A percentile compares a stretch with the other conserved stretches of the same genome.
Conservation (phyloP, 1,140 invertebrate genomes). For the Saccostrea cuccullata region DNA sequence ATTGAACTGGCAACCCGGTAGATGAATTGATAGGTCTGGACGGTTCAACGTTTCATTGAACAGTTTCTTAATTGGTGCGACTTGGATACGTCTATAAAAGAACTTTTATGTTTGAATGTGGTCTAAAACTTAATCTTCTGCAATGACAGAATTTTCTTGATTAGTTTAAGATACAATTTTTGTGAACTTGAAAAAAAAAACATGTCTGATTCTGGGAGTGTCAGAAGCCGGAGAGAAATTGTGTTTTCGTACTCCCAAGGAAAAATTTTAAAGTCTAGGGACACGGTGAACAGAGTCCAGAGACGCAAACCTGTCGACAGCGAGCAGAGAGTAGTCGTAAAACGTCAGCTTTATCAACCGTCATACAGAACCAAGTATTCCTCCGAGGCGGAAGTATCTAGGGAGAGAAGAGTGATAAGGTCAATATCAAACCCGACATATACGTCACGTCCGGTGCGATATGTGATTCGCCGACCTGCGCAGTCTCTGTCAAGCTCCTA, state of each 20-base stretch:
- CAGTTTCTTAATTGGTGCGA: neutral
- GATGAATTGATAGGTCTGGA: neutral
- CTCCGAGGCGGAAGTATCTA: neutral
- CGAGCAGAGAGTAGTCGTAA: neutral
- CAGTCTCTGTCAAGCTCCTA: neutral
- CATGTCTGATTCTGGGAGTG: neutral
- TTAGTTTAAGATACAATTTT: neutral
- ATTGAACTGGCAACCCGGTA: neutral
- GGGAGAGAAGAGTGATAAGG: neutral
- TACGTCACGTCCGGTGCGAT: neutral
- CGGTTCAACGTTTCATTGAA: neutral
- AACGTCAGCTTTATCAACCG: neutral
- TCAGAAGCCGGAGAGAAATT: neutral
- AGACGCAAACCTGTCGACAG: neutral
- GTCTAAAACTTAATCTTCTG: neutral
- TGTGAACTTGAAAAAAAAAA: neutral
- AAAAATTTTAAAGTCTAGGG: neutral
- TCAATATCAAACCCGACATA: slow-evolving; percentile 4
- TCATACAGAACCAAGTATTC: neutral
- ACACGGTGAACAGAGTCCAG: neutral
- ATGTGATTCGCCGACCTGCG: neutral
- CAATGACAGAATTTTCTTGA: neutral
- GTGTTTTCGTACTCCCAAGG: slow-evolving; percentile 1
- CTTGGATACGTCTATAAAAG: neutral
- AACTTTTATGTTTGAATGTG: neutral